These are phyloP conservation scores for Colaptes auratus DNA, from an alignment of 2,113 vertebrate genomes.

Conservation along the genomic window DNA sequence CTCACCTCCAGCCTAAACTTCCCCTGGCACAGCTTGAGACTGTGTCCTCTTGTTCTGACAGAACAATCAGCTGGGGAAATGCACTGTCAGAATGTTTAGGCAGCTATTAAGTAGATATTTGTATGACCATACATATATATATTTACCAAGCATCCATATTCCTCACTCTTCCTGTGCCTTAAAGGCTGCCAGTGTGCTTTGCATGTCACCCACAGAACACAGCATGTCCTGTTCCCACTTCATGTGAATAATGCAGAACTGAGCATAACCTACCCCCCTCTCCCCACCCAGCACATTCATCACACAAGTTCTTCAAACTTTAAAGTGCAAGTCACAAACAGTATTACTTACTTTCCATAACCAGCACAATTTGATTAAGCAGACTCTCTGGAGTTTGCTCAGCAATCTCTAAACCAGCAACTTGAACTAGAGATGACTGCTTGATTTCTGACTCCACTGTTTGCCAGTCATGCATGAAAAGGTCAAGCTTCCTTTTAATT, in stretches of 20 bases:
- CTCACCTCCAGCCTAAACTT: too few species aligned
- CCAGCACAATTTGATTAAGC: conserved; percentile 76
- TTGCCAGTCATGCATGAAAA: conserved; percentile 78
- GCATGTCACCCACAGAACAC: neutral
- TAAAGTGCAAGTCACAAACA: neutral
- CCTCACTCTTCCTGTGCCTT: neutral
- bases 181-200: neutral
- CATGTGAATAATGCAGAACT: neutral
- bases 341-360: conserved; percentile 87
- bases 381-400: conserved; percentile 81
- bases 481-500: conserved; percentile 69
- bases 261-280: neutral
- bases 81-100: neutral
- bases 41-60: neutral
- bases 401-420: conserved; percentile 78
- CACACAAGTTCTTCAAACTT: neutral
- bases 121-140: neutral
- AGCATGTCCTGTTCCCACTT: neutral
- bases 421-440: conserved; percentile 26
- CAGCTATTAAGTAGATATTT: neutral
- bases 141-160: neutral
- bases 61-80: neutral
- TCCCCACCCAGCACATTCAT: neutral
- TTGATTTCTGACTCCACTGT: conserved; percentile 62
- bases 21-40: too few species aligned